Conservation (phyloP, 1,140 invertebrate genomes). For the Macrosteles quadrilineatus region DNA sequence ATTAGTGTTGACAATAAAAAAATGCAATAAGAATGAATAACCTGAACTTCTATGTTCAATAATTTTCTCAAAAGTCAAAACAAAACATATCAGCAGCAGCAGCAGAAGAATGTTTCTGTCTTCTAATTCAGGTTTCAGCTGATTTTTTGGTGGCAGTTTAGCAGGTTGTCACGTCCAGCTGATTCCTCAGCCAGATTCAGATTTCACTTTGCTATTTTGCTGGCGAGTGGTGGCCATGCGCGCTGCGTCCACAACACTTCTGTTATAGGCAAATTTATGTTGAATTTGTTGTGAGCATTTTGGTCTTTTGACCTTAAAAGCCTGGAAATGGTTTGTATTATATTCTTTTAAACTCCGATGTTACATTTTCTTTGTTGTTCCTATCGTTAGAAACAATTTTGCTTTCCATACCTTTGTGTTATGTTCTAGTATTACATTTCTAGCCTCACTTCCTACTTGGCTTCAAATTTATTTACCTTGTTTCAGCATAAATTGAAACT, state of each 20-base stretch:
- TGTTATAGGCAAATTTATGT: slow-evolving; percentile 29
- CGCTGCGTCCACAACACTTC: slow-evolving; percentile 6
- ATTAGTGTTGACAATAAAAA: too few relatives aligned
- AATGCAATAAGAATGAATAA: too few relatives aligned
- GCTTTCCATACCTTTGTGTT: slow-evolving; percentile 4
- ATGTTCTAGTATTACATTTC: background rate
- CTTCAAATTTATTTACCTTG: slow-evolving; percentile 46
- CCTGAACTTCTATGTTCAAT: too few relatives aligned
- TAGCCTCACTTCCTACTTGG: slow-evolving; percentile 25
- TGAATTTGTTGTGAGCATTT: slow-evolving; percentile 15
- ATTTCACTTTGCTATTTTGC: background rate
- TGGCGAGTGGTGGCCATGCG: slow-evolving; percentile 17
- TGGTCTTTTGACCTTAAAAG: slow-evolving; percentile 30
- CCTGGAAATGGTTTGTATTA: slow-evolving; percentile 30
- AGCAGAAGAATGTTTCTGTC: too few relatives aligned
- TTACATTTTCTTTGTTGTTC: background rate
- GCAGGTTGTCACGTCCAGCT: slow-evolving; percentile 21
- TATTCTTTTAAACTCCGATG: background rate
- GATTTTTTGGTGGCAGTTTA: background rate
- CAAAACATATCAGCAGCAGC: too few relatives aligned
- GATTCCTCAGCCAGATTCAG: too few relatives aligned
- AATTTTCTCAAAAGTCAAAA: too few relatives aligned
- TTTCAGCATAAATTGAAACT: slow-evolving; percentile 95
- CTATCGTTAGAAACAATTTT: too few relatives aligned
- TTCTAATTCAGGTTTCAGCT: too few relatives aligned